phyloP scores from a whole-genome alignment of 2,888 invertebrate genomes.

The Philhelius pedissequus region DNA sequence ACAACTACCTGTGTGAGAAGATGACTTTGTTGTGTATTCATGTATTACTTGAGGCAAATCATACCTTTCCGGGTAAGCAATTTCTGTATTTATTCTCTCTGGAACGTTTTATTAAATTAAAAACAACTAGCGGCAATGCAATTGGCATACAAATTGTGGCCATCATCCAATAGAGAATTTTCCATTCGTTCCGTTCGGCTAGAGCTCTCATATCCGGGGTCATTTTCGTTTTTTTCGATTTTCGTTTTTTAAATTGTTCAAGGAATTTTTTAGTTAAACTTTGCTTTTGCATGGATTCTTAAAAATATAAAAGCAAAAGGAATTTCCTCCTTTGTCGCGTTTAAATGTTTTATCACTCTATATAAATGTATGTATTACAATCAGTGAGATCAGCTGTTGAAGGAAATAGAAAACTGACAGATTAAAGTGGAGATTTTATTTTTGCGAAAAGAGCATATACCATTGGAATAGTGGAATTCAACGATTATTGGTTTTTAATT shows the following conservation, averaged over 20 bases:
- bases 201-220: constrained; percentile 25
- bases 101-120: constrained; percentile 78
- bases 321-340: neutral
- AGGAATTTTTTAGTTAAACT: constrained; percentile 35
- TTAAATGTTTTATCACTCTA: neutral
- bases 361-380: no score
- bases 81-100: constrained; percentile 75
- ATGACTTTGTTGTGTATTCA: constrained; percentile 1
- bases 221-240: constrained; percentile 31
- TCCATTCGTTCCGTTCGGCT: constrained; percentile 71
- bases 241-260: constrained; percentile 12
- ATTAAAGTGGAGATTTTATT: neutral
- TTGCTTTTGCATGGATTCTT: constrained; percentile 26
- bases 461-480: neutral
- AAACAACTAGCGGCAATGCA: constrained; percentile 79
- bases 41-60: neutral
- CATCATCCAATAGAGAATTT: constrained; percentile 76
- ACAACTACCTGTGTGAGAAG: constrained; percentile 87
- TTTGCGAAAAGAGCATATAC: neutral
- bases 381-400: neutral
- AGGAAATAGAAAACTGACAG: neutral
- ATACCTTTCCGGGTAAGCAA: constrained; percentile 76
- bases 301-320: neutral
- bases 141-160: constrained; percentile 78
- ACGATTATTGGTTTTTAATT: neutral